A percentile compares a stretch with the other conserved stretches of the same genome.
These are phyloP conservation scores for Melieria crassipennis DNA, from an alignment of 2,888 invertebrate genomes.

Conservation along the genomic window DNA sequence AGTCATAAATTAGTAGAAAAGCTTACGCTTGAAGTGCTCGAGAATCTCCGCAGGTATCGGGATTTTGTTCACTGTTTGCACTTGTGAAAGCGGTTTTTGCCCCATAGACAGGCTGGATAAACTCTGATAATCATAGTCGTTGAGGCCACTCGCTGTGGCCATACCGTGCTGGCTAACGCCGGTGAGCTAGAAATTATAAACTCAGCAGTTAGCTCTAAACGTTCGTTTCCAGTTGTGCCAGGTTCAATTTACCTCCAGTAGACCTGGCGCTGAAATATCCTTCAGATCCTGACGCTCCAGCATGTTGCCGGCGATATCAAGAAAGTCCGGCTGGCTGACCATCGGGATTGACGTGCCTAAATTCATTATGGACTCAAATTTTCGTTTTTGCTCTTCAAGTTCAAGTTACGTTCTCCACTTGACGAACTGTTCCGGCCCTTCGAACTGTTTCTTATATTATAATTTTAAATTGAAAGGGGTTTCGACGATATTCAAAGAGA, in stretches of 20 bases:
- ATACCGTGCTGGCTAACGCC: constrained; percentile 75
- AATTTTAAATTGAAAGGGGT: not conserved
- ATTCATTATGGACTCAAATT: constrained; percentile 47
- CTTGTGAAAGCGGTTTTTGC: constrained; percentile 77
- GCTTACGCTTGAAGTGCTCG: constrained; percentile 91
- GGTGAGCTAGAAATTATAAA: constrained; percentile 67
- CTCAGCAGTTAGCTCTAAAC: not conserved
- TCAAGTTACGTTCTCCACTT: too few relatives aligned
- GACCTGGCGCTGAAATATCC: constrained; percentile 58
- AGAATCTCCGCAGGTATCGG: constrained; percentile 93
- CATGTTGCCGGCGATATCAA: constrained; percentile 83
- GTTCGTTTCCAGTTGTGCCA: not conserved
- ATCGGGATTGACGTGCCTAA: constrained; percentile 44
- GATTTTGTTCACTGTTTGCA: constrained; percentile 83
- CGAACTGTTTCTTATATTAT: too few relatives aligned
- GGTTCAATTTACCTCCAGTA: constrained; percentile 57
- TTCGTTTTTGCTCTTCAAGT: not conserved
- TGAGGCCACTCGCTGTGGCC: constrained; percentile 88
- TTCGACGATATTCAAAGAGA: not conserved
- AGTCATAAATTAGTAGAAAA: not conserved
- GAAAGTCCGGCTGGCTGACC: constrained; percentile 69
- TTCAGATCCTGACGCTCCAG: constrained; percentile 74
- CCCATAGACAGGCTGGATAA: constrained; percentile 76
- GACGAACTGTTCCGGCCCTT: too few relatives aligned
- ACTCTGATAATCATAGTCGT: constrained; percentile 90